Evolutionary conservation across 2,888 invertebrate genomes (phyloP), one percentile per base, ranked within the genome.

Genomic region (Leptinotarsa juncta): DNA sequence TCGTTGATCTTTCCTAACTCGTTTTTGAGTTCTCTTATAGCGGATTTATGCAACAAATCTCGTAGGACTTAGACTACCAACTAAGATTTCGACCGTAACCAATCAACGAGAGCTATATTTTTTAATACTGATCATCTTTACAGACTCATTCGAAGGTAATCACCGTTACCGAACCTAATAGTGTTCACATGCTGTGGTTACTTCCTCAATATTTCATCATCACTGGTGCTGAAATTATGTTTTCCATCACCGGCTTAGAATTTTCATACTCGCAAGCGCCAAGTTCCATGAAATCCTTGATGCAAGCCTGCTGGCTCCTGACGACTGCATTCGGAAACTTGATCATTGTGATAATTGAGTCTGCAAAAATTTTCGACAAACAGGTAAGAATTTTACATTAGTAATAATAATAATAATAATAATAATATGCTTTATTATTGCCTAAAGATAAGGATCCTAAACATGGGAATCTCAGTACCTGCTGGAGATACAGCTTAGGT

Each of bases 191-290:
- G 84, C 86, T 96, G 4, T 95, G 93, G 94, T 92, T 97, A 83
- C 85, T 98, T 26, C 98, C 98, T 0, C 99, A 99, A 86, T 98
- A 97, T 85, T 89, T 98, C 68, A 90, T 98, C 18, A 94, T 99
- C 83, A 97, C 98, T 0, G 92, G 94, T 83, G 98, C 94, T 0
- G 99, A 99, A 88, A 95, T 99, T 60, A 95, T 99, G 93, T 97
- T 98, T 87, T 96, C 97, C 0, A 94, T 99, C 42, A 98, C 98
- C 0, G 98, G 98, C 0, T 89, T 99, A 26, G 96, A 97, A 86
- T 99, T 99, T 88, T 96, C 98, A 0, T 99, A 97, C 88, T 96
- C 97, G 0, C 97, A 96, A 90, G 96, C 98, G 0, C 97, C 98
- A 0, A 86, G 90, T 5, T 94, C 93, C 78, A 98, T 99, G 98